Conservation (phyloP, 2,888 invertebrate genomes). For the Odontocerum albicorne region DNA sequence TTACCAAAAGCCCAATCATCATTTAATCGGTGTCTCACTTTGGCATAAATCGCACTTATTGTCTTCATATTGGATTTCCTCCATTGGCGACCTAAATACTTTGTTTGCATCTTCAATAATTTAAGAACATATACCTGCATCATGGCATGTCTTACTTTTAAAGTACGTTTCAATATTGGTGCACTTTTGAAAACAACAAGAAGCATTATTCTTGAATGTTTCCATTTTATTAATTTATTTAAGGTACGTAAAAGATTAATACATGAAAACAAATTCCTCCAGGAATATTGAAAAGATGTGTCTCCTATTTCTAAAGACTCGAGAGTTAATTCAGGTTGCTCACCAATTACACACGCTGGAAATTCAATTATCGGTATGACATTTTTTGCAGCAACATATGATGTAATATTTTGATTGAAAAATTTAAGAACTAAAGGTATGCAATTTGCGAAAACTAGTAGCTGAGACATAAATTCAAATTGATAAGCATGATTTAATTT, state of each 20-base stretch:
- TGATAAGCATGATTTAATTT: slow-evolving; percentile 97
- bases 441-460: slow-evolving; percentile 98
- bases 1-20: slow-evolving; percentile 99
- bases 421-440: slow-evolving; percentile 98
- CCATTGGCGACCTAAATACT: slow-evolving; percentile 98
- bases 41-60: slow-evolving; percentile 98
- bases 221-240: slow-evolving; percentile 99
- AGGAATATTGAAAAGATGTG: slow-evolving; percentile 81
- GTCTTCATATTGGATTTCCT: slow-evolving; percentile 99
- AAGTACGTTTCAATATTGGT: slow-evolving; percentile 93
- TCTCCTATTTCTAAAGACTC: slow-evolving; percentile 88
- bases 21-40: slow-evolving; percentile 92
- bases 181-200: slow-evolving; percentile 99
- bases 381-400: slow-evolving; percentile 94
- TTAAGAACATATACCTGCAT: slow-evolving; percentile 98
- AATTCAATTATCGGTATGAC: slow-evolving; percentile 92
- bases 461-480: slow-evolving; percentile 99
- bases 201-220: slow-evolving; percentile 99
- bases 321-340: slow-evolving; percentile 89
- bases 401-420: slow-evolving; percentile 96
- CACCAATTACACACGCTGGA: slow-evolving; percentile 93
- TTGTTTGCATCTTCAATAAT: slow-evolving; percentile 98
- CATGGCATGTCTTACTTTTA: slow-evolving; percentile 94
- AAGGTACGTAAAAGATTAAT: slow-evolving; percentile 94
- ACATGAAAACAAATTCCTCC: slow-evolving; percentile 98